These are phyloP conservation scores for Rhaphigaster nebulosa DNA, from an alignment of 2,888 invertebrate genomes.

Conservation along the genomic window DNA sequence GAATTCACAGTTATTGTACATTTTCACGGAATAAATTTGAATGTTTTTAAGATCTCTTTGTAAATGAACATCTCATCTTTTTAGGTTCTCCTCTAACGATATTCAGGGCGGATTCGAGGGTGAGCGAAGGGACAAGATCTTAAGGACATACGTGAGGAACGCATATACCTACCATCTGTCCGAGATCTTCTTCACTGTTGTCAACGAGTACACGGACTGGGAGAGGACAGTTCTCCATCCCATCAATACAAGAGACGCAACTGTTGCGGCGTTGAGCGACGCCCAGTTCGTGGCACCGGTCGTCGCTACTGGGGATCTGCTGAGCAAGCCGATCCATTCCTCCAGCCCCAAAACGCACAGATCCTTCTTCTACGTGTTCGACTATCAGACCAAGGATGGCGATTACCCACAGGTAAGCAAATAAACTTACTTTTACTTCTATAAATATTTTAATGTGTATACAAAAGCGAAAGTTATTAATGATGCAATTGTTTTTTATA, in stretches of 20 bases:
- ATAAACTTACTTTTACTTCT: background rate
- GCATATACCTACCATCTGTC: conserved; percentile 95
- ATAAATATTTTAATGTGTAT: background rate
- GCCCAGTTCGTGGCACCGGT: conserved; percentile 94
- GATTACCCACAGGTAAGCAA: conserved; percentile 84
- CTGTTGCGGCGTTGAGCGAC: conserved; percentile 92
- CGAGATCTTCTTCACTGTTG: conserved; percentile 92
- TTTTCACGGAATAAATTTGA: too few species aligned
- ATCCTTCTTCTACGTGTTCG: conserved; percentile 91
- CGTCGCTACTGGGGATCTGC: conserved; percentile 86
- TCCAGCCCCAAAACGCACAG: conserved; percentile 70
- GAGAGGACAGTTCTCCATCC: conserved; percentile 91
- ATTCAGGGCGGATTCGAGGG: conserved; percentile 83
- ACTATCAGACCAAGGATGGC: conserved; percentile 91
- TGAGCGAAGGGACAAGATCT: conserved; percentile 80
- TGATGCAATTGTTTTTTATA: too few species aligned
- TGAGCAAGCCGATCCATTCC: conserved; percentile 77
- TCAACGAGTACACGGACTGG: conserved; percentile 99
- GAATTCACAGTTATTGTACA: conserved; percentile 69
- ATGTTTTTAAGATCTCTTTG: too few species aligned
- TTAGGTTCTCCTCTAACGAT: conserved; percentile 65
- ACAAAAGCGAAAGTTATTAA: background rate
- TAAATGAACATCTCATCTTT: background rate
- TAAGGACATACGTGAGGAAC: conserved; percentile 91
- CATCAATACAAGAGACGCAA: conserved; percentile 88